Base-by-base conservation (phyloP, 2,113 vertebrate genomes). In the Anas platyrhynchos region DNA sequence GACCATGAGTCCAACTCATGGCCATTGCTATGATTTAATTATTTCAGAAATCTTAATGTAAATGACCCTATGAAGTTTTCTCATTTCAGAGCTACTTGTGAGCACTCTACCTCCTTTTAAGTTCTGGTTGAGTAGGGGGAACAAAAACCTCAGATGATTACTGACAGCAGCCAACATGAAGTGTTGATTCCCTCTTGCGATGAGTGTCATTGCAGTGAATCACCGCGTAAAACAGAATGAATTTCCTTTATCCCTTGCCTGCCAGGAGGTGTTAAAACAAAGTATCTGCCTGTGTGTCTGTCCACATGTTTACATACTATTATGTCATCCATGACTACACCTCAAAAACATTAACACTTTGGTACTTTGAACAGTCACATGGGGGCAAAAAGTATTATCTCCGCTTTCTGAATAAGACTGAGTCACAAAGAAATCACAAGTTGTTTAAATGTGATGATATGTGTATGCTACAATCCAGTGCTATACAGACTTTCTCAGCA, bases 371-470 rank as follows among this genome's bases (percentile, higher is more conserved):
- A 68, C 44, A 90, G 79, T 73, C 73, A 85, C 14, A 50, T 0
- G 67, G 34, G 9, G 54, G 31, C 41, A 84, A 92, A 89, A 83
- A 83, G 46, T 17, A 83, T 85, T 56, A 71, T 12, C 43, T 93
- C 81, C 10, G 31, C 88, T 94, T 96, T 62, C 87, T 26, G 43
- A 59, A 32, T 63, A 59, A 22, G 31, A 87, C 43, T 80, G 46
- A 96, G 63, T 78, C 91, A 85, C 41, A 66, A 56, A 36, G 54
- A 82, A 86, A 84, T 87, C 81, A 85, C 32, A 81, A 95, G 11
- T 6, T 89, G 16, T 52, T 15, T 43, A 46, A 80, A 73, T 41
- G 46, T 66, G 14, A 43, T 55, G 16, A 43, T 59, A 87, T 17
- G 54, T 43, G 48, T 54, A 85, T 29, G 32, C 32, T 79, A 56